Evolutionary conservation across 2,797 vertebrate genomes (phyloP).

Genomic region (Cottoperca gobio): DNA sequence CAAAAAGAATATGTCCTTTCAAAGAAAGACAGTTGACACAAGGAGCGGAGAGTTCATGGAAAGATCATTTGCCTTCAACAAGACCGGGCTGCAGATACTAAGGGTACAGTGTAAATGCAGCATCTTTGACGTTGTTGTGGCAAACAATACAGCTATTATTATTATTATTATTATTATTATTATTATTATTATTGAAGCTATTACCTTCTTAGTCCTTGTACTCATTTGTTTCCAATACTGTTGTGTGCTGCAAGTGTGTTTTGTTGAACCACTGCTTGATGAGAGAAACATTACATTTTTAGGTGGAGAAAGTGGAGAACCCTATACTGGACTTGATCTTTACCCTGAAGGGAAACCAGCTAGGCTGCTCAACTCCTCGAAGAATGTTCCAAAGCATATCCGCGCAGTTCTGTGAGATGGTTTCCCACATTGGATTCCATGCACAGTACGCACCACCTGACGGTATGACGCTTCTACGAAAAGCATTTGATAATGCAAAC

Average conservation of each 20-base stretch:
- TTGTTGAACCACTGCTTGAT: background rate
- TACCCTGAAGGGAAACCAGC: constrained; percentile 72
- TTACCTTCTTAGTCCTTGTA: no score
- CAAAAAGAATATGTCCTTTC: rapidly evolving
- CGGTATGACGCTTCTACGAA: constrained; percentile 76
- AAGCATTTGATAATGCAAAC: background rate
- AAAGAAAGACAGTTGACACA: background rate
- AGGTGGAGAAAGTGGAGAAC: constrained; percentile 89
- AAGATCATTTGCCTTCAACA: constrained; percentile 50
- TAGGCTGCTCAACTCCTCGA: background rate
- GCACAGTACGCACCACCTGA: constrained; percentile 80
- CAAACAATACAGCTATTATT: background rate
- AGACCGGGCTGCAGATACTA: constrained; percentile 57
- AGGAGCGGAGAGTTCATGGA: constrained; percentile 37
- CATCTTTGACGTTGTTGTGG: background rate
- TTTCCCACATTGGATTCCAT: constrained; percentile 89
- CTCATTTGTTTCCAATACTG: background rate
- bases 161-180: no score
- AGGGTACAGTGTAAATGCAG: constrained; percentile 73
- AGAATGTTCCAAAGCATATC: constrained; percentile 86
- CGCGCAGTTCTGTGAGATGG: constrained; percentile 82
- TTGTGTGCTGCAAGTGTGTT: no score
- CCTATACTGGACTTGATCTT: constrained; percentile 75
- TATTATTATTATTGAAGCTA: no score
- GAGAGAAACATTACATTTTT: background rate